Evolutionary conservation across 2,113 vertebrate genomes (phyloP), one percentile per base, ranked within the genome.

Genomic region (Callospermophilus lateralis): DNA sequence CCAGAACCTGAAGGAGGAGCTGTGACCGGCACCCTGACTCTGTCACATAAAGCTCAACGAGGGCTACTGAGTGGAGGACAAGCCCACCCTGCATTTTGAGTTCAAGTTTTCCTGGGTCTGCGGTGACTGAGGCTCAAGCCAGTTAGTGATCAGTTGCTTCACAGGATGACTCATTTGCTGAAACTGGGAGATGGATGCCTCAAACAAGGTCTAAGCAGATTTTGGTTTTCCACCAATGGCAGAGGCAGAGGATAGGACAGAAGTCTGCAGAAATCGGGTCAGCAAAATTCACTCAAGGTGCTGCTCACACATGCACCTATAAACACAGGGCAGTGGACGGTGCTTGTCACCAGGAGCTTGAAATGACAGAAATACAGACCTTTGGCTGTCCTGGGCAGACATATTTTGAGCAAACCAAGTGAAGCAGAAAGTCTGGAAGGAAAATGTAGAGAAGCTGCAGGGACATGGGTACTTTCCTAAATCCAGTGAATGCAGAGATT

Each of bases 1-100:
- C 39, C 19, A 15, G 32, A 12, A 22, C 17, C 9, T 1, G 5
- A 17, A 1, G 34, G 11, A 37, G 84, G 68, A 13, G 11, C 51
- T 0, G 0, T 1, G 28, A 85, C 24, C 0, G 19, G 24, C 26
- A 1, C 8, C 12, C 34, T 58, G 19, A 28, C 24, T 34, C 7
- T 0, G 6, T 26, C 58, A 15, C 1, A 11, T 9, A 48, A 24
- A 53, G 8, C 58, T 55, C 77, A 37, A 1, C 2, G 1, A 17
- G 34, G 58, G 20, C 0, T 0, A 51, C 73, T 24, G 19, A 7
- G 37, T 3, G 15, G 48, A 9, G 65, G 72, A 37, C 42, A 68
- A 24, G 20, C 26, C 48, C 5, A 13, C 30, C 1, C 26, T 2
- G 34, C 10, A 34, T 37, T 94, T 88, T 26, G 51, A 32, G 11